Conservation (phyloP, 2,888 invertebrate species). For the Craniophora ligustri region DNA sequence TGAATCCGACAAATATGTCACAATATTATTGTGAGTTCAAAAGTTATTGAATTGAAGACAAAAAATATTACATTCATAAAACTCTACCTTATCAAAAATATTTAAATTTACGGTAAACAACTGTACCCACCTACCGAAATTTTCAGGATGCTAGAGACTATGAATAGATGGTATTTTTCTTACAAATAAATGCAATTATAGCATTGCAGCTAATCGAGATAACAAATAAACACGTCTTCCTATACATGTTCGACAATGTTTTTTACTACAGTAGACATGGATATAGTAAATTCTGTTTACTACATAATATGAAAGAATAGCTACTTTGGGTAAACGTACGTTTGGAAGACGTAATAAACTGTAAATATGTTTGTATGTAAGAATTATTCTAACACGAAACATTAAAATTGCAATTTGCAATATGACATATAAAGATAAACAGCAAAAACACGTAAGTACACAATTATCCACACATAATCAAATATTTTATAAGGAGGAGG, state of each 20-base stretch:
- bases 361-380: not conserved
- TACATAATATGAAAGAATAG: not conserved
- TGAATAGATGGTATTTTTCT: too few species aligned
- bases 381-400: constrained; percentile 7
- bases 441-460: constrained; percentile 17
- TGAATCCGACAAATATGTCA: too few species aligned
- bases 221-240: too few species aligned
- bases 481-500: constrained; percentile 55
- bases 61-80: not conserved
- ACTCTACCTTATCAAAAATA: not conserved
- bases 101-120: not conserved
- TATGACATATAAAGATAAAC: constrained; percentile 13
- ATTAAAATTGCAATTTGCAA: not conserved
- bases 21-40: too few species aligned
- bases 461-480: constrained; percentile 21
- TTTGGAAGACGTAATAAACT: not conserved
- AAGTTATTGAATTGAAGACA: not conserved
- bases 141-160: too few species aligned
- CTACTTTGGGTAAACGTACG: not conserved
- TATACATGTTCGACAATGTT: too few species aligned
- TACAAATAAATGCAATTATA: too few species aligned
- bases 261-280: too few species aligned
- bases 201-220: too few species aligned
- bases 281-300: too few species aligned
- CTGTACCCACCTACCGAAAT: too few species aligned